Percentiles rank a stretch among this genome's conserved stretches.
Evolutionary conservation across 2,888 invertebrate genomes (phyloP).

Genomic region (Phortica okadai): DNA sequence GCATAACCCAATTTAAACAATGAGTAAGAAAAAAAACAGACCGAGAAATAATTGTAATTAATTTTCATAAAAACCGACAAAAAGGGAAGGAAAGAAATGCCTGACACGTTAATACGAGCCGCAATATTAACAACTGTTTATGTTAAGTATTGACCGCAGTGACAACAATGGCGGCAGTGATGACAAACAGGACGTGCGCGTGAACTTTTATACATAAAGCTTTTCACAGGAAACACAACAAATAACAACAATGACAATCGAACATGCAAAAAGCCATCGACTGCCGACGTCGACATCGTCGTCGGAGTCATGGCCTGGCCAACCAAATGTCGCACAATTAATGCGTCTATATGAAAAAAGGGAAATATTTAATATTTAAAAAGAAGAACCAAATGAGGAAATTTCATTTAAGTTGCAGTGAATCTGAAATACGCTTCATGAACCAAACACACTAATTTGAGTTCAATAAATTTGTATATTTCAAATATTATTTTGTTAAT

Average conservation of each 20-base stretch:
- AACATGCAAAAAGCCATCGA: background rate
- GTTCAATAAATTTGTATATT: too few species aligned
- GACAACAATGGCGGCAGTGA: slow-evolving; percentile 1
- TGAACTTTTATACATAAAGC: background rate
- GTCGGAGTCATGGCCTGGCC: background rate
- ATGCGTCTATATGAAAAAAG: background rate
- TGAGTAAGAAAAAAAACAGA: background rate
- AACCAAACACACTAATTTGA: too few species aligned
- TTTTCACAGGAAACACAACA: background rate
- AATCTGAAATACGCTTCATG: background rate
- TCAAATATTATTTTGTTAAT: too few species aligned
- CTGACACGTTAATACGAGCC: slow-evolving; percentile 26
- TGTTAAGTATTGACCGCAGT: slow-evolving; percentile 41
- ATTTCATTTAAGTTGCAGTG: background rate
- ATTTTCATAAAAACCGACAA: slow-evolving; percentile 33
- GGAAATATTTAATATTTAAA: slow-evolving; percentile 28
- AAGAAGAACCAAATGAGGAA: background rate
- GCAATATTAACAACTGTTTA: slow-evolving; percentile 46
- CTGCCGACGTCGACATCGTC: background rate
- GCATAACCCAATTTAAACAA: background rate
- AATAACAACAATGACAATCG: background rate
- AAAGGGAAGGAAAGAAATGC: slow-evolving; percentile 13
- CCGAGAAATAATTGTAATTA: slow-evolving; percentile 30
- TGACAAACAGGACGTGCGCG: slow-evolving; percentile 29
- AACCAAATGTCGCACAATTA: slow-evolving; percentile 14